Evolutionary conservation across 2,888 invertebrate genomes (phyloP), one percentile per base, ranked within the genome.

Genomic region (Drosophila meridiana): DNA sequence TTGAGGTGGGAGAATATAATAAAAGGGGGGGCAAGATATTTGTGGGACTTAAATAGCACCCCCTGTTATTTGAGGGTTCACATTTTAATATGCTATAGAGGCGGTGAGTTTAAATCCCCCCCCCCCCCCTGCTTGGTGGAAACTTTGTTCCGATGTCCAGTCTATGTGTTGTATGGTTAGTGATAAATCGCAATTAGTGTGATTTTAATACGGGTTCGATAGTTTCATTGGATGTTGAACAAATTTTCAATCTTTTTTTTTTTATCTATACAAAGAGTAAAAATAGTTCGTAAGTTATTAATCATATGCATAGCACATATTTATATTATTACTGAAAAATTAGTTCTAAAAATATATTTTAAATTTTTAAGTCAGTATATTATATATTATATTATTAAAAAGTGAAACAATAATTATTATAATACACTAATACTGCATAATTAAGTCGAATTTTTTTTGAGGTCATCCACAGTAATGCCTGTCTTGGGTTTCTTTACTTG

Each of bases 401-500:
- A 13, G 28, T 26, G 13, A 42, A 69, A 14, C 13, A 1, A 40
- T 13, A 30, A 36, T 42, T 20, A 32, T 67, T 32, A 36, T 36
- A 11, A 32, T 30, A 34, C 26, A 11, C 20, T 30, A 68, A 53
- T 20, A 0, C 26, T 4, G 14, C 2, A 13, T 36, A 32, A 14
- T 40, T 30, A 38, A 13, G 0, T 9, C 7, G 32, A 38, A 38
- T 68, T 48, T 42, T 32, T 7, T 30, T 68, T 68, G 0, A 68
- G 70, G 48, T 68, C 70, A 42, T 69, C 68, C 14, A 68, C 70
- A n/a, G 30, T 69, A 13, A 68, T 58, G n/a, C 68, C 83, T 1
- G 72, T 64, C 28, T 71, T 69, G 0, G 78, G 63, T 30, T 63
- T 79, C n/a, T 79, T 78, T 2, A 78, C 90, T 58, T 76, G 73